Base-by-base conservation (phyloP, 2,888 invertebrate genomes). In the Zaprionus obscuricornis region DNA sequence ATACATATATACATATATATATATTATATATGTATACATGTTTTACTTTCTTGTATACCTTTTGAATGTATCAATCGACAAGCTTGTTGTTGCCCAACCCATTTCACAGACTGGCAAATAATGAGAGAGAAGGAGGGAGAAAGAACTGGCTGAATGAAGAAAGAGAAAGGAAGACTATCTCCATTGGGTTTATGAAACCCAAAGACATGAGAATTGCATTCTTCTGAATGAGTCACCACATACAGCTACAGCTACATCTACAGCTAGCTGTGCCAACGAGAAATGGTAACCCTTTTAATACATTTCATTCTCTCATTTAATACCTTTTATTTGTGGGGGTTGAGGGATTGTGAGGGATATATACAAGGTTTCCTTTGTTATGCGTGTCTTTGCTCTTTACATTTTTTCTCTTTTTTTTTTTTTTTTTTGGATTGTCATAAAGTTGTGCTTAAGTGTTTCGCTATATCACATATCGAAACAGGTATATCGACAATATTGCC, bases 361-460 rank as follows among this genome's bases (percentile, higher is more conserved):
- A 67, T 36, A 58, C 50, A 59, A 39, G 50, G 59, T 36, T 49
- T 24, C 45, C 60, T 67, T 64, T 64, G 68, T 68, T 49, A 26
- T 22, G 16, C 26, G 13, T 17, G 39, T 27, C 36, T 8, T 37
- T 20, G n/a, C 16, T 40, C 8, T 40, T 47, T 42, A 40, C 13
- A 11, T n/a, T n/a, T n/a, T n/a, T n/a, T n/a, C n/a, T n/a, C n/a
- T n/a, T n/a, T n/a, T n/a, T n/a, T n/a, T n/a, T n/a, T n/a, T n/a
- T n/a, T n/a, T n/a, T n/a, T n/a, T n/a, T n/a, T n/a, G n/a, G 50
- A 68, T 68, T 68, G 68, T 68, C 60, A 68, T 68, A 68, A 71
- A 71, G 34, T 70, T 70, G n/a, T 60, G 71, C 46, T 59, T 71
- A 71, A 71, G 60, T 71, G 71, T 65, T 67, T 54, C 64, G 59